These are phyloP conservation scores for Oxyura jamaicensis DNA, from an alignment of 2,113 vertebrate species.

Conservation along the genomic window DNA sequence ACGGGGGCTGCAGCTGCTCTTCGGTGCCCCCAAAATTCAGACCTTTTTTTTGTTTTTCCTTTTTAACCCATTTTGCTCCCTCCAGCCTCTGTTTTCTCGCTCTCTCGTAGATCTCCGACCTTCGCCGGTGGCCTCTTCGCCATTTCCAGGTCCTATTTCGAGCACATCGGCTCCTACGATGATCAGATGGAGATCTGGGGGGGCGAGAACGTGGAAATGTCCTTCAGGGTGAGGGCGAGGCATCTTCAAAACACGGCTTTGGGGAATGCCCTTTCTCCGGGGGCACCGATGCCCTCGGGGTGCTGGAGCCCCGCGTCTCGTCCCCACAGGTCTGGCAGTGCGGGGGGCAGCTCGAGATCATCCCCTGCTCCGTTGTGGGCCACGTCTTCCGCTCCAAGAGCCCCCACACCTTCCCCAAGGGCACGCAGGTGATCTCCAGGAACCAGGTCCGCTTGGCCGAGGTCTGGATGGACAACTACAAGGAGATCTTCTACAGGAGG, in stretches of 20 bases:
- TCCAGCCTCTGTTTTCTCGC: not conserved
- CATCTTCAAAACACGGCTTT: not conserved
- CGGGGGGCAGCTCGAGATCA: conserved; percentile 90
- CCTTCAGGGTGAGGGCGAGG: conserved; percentile 88
- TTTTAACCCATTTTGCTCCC: not conserved
- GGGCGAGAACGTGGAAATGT: conserved; percentile 98
- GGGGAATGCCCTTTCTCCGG: not conserved
- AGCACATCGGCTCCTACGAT: conserved; percentile 94
- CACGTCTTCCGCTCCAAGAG: conserved; percentile 97
- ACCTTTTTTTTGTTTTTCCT: not conserved
- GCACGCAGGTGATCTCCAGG: conserved; percentile 90
- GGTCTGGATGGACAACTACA: conserved; percentile 96
- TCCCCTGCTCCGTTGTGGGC: conserved; percentile 95
- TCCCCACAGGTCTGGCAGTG: conserved; percentile 93
- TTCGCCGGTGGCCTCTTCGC: conserved; percentile 96
- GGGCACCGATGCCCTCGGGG: not conserved
- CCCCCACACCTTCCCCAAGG: conserved; percentile 96
- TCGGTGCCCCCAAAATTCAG: not conserved
- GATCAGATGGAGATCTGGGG: conserved; percentile 99
- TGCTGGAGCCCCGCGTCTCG: not conserved
- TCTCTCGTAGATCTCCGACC: conserved; percentile 84
- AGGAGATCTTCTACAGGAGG: conserved; percentile 91
- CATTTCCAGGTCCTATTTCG: conserved; percentile 92
- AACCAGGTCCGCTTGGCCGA: conserved; percentile 96
- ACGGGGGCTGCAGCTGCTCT: no score